phyloP scores from a whole-genome alignment of 2,888 invertebrate genomes.

The Caenorhabditis wallacei region DNA sequence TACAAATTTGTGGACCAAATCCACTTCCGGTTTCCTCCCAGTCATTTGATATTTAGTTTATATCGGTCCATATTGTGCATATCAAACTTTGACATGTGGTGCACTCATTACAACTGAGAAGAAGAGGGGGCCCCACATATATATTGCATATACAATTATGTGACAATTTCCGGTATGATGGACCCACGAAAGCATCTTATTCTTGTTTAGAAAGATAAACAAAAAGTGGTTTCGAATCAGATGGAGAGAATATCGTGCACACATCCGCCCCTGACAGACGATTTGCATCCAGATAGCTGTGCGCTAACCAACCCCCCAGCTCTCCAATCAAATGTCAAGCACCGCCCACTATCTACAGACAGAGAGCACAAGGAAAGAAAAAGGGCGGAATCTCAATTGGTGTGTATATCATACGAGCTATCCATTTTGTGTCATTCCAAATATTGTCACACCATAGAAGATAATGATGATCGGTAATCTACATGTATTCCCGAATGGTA shows the following conservation, averaged over 20 bases:
- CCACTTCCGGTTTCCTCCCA: constrained; percentile 17
- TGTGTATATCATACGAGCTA: constrained; percentile 30
- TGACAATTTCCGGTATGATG: constrained; percentile 68
- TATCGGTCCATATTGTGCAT: constrained; percentile 48
- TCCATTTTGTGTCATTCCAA: constrained; percentile 23
- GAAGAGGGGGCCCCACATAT: neutral
- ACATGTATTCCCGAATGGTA: constrained; percentile 66
- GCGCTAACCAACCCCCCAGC: constrained; percentile 17
- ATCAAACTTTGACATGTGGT: constrained; percentile 61
- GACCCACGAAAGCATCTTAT: constrained; percentile 27
- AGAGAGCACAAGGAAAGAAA: constrained; percentile 10
- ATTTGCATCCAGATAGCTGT: constrained; percentile 10
- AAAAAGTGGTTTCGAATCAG: constrained; percentile 36
- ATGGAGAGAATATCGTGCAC: constrained; percentile 42
- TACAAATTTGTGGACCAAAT: neutral
- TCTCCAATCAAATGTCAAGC: constrained; percentile 51
- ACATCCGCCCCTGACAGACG: constrained; percentile 34
- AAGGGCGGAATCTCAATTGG: constrained; percentile 24
- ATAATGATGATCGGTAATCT: constrained; percentile 68
- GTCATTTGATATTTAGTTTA: constrained; percentile 41
- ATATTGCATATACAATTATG: constrained; percentile 64
- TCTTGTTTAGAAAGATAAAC: constrained; percentile 52
- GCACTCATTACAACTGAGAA: constrained; percentile 30
- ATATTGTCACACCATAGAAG: constrained; percentile 1
- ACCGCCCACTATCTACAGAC: constrained; percentile 55